These are phyloP conservation scores for Isichthys henryi DNA, from an alignment of 2,113 vertebrate species.

Conservation along the genomic window DNA sequence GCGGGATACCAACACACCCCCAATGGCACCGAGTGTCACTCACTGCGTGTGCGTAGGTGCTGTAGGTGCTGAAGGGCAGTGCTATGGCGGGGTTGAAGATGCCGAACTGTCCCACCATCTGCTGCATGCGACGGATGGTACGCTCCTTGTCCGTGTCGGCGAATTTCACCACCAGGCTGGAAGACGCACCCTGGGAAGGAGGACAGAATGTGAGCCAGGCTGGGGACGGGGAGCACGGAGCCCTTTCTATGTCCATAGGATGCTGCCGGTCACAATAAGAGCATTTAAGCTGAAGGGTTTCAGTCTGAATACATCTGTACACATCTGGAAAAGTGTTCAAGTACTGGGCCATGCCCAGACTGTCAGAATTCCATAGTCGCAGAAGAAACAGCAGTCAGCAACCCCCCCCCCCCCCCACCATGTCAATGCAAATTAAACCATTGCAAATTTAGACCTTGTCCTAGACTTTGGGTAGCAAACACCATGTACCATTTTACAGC, in stretches of 20 bases:
- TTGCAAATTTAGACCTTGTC: not conserved
- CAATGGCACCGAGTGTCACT: not conserved
- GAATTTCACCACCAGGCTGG: conserved; percentile 98
- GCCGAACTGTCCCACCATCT: conserved; percentile 98
- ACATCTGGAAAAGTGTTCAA: not conserved
- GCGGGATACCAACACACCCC: not conserved
- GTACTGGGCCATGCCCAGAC: not conserved
- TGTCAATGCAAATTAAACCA: not conserved
- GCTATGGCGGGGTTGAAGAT: conserved; percentile 93
- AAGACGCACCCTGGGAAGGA: conserved; percentile 84
- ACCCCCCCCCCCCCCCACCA: not conserved
- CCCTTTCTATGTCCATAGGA: not conserved
- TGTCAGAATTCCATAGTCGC: not conserved
- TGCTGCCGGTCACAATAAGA: not conserved
- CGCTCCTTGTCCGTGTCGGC: conserved; percentile 98
- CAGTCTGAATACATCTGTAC: not conserved
- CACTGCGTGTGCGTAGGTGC: conserved; percentile 92
- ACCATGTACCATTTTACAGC: not conserved
- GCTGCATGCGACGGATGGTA: conserved; percentile 94
- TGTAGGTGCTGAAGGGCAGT: conserved; percentile 96
- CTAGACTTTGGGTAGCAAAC: not conserved
- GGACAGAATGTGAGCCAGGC: conserved; percentile 28
- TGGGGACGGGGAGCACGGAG: conserved; percentile 15
- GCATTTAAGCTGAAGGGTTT: not conserved
- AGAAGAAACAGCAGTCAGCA: not conserved